A percentile compares a stretch with the other conserved stretches of the same genome.
These are phyloP conservation scores for Tribolium freemani DNA, from an alignment of 2,888 invertebrate species.

Conservation along the genomic window DNA sequence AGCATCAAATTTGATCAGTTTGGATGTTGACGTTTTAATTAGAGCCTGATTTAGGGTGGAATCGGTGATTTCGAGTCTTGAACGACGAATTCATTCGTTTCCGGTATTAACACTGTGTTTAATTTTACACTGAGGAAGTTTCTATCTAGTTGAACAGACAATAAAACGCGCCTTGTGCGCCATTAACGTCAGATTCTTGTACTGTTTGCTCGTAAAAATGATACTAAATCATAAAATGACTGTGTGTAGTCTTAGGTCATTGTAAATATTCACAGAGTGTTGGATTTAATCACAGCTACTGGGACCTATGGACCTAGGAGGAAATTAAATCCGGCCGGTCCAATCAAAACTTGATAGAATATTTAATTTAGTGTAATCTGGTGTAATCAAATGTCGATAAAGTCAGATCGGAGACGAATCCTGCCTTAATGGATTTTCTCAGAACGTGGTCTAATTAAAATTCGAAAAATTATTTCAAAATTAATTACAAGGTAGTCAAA, in stretches of 20 bases:
- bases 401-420: slow-evolving; percentile 20
- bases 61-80: slow-evolving; percentile 13
- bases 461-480: neutral
- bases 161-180: slow-evolving; percentile 36
- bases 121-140: slow-evolving; percentile 34
- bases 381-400: slow-evolving; percentile 27
- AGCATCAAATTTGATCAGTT: slow-evolving; percentile 11
- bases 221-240: slow-evolving; percentile 32
- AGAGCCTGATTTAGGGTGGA: neutral
- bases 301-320: slow-evolving; percentile 26
- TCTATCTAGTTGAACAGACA: slow-evolving; percentile 31
- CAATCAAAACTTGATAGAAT: slow-evolving; percentile 33
- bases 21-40: too few relatives aligned
- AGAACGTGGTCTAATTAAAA: slow-evolving; percentile 17
- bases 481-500: too few relatives aligned
- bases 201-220: slow-evolving; percentile 35
- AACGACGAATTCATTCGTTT: slow-evolving; percentile 10
- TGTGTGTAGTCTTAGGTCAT: slow-evolving; percentile 36
- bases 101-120: slow-evolving; percentile 30
- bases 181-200: slow-evolving; percentile 33
- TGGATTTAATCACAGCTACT: slow-evolving; percentile 16
- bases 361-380: slow-evolving; percentile 32
- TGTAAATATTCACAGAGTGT: slow-evolving; percentile 25
- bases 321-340: slow-evolving; percentile 28
- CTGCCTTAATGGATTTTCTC: slow-evolving; percentile 13